phyloP scores from a whole-genome alignment of 2,113 vertebrate species.

The Narcine bancroftii region DNA sequence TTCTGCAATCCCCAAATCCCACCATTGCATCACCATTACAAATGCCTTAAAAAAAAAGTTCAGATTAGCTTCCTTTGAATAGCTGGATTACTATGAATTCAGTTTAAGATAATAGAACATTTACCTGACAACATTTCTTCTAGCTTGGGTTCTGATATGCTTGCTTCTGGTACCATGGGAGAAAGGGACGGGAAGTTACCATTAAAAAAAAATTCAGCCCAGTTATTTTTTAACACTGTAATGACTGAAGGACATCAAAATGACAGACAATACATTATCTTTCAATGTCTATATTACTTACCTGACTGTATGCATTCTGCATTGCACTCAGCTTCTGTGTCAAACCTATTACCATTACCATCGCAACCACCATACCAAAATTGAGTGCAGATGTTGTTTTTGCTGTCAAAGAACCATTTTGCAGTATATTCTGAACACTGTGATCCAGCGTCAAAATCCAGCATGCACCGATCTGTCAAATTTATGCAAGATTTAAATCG shows the following conservation, averaged over 20 bases:
- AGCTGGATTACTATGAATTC: background rate
- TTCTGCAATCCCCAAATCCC: background rate
- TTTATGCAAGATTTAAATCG: constrained; percentile 51
- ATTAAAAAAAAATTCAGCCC: background rate
- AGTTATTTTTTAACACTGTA: background rate
- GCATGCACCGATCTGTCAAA: constrained; percentile 68
- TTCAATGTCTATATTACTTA: constrained; percentile 50
- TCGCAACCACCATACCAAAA: constrained; percentile 75
- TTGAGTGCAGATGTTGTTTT: constrained; percentile 69
- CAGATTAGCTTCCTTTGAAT: background rate
- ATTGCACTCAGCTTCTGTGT: constrained; percentile 65
- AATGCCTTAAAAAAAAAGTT: background rate
- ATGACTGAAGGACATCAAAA: background rate
- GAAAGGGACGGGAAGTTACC: constrained; percentile 35
- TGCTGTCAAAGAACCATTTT: constrained; percentile 78
- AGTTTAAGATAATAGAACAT: background rate
- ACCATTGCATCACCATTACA: background rate
- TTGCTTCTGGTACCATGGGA: constrained; percentile 48
- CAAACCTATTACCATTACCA: constrained; percentile 76
- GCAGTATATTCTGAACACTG: constrained; percentile 72
- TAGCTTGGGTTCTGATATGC: constrained; percentile 44
- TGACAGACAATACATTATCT: background rate
- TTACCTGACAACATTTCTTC: constrained; percentile 48
- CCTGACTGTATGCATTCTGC: constrained; percentile 61
- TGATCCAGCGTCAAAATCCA: constrained; percentile 70